Conservation (phyloP, 2,113 vertebrate genomes). For the Todiramphus chloris region DNA sequence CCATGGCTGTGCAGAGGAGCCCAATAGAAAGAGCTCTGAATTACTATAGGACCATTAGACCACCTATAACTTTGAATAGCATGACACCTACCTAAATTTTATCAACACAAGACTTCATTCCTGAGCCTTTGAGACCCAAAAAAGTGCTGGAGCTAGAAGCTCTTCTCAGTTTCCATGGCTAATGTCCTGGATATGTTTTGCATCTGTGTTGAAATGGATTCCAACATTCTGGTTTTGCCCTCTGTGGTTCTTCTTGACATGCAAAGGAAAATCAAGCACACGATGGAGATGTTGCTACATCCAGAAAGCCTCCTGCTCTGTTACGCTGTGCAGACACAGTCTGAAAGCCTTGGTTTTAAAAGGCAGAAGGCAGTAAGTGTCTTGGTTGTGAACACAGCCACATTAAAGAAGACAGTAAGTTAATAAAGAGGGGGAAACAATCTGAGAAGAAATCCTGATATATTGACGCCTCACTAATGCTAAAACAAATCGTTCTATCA, state of each 20-base stretch:
- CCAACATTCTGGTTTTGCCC: neutral
- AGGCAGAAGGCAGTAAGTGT: neutral
- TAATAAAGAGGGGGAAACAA: neutral
- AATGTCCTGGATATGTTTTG: neutral
- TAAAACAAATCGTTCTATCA: neutral
- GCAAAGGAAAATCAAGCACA: neutral
- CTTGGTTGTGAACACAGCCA: neutral
- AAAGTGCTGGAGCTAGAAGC: neutral
- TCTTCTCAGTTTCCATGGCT: neutral
- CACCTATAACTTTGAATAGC: neutral
- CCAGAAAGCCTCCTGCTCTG: neutral
- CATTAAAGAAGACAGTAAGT: neutral
- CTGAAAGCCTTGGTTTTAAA: neutral
- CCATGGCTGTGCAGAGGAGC: neutral
- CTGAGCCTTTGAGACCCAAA: neutral
- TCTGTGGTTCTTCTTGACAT: rapidly evolving
- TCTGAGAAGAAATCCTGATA: neutral
- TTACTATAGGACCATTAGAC: neutral
- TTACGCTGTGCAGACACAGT: neutral
- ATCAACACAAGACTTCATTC: neutral
- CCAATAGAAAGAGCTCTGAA: neutral
- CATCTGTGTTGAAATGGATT: neutral
- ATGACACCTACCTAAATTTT: neutral
- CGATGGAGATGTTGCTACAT: rapidly evolving
- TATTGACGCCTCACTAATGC: neutral